phyloP scores from a whole-genome alignment of 1,140 invertebrate genomes.

The Drosophila aff. region DNA sequence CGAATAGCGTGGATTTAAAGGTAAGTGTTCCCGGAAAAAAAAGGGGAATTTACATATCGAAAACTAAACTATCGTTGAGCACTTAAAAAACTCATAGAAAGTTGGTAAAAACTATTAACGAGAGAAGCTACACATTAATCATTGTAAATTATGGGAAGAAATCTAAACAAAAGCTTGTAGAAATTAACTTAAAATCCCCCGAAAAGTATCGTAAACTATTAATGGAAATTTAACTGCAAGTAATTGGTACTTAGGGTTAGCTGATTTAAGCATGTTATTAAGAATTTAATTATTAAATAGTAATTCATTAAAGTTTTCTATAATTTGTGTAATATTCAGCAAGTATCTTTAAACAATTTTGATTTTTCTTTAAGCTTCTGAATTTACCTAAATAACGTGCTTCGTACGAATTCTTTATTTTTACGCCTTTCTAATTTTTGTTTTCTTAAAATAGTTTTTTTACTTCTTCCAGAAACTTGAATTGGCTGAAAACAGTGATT shows the following conservation, averaged over 20 bases:
- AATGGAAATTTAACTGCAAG: no score
- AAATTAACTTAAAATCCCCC: no score
- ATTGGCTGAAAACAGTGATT: background rate
- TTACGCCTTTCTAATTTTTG: background rate
- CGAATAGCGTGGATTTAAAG: slow-evolving; percentile 75
- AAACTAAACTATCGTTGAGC: background rate
- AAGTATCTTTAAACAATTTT: background rate
- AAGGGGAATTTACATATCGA: background rate
- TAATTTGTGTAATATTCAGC: accelerated
- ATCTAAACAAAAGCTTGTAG: background rate
- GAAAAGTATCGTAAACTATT: background rate
- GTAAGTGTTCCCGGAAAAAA: slow-evolving; percentile 35
- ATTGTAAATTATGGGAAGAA: slow-evolving; percentile 8
- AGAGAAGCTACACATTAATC: background rate
- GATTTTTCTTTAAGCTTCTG: background rate
- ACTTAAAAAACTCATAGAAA: background rate
- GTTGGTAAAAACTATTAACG: background rate
- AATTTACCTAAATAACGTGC: background rate
- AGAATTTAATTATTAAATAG: background rate
- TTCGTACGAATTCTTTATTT: background rate
- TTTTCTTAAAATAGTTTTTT: background rate
- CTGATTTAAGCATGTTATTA: no score
- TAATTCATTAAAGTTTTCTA: no score
- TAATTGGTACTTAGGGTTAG: background rate
- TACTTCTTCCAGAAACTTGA: background rate